These are phyloP conservation scores for Drosophila merina DNA, from an alignment of 2,888 invertebrate genomes.

Conservation along the genomic window DNA sequence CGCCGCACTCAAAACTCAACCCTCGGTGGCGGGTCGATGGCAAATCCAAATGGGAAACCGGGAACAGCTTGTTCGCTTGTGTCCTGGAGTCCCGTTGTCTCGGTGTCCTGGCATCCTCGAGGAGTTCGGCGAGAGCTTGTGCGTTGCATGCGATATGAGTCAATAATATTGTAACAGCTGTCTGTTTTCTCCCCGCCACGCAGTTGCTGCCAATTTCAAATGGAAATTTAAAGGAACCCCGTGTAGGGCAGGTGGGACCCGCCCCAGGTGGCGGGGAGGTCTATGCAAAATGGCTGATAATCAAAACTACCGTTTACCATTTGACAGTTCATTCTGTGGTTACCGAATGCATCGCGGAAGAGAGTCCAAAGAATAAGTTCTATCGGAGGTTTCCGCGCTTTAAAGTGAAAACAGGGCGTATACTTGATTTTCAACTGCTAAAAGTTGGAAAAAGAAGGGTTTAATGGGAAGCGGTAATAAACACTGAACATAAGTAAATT, in stretches of 20 bases:
- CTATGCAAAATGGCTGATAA: slow-evolving; percentile 50
- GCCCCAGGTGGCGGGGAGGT: slow-evolving; percentile 8
- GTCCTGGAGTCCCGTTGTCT: slow-evolving; percentile 23
- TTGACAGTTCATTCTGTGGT: slow-evolving; percentile 59
- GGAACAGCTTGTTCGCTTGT: slow-evolving; percentile 43
- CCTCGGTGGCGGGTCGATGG: slow-evolving; percentile 34
- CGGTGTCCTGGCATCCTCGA: slow-evolving; percentile 4
- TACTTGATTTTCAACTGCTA: neutral
- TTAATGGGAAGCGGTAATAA: neutral
- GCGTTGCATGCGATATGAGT: slow-evolving; percentile 72
- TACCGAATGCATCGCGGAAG: slow-evolving; percentile 27
- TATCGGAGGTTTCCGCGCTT: slow-evolving; percentile 3
- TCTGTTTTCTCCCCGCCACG: slow-evolving; percentile 45
- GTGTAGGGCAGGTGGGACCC: slow-evolving; percentile 31
- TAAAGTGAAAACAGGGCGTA: neutral
- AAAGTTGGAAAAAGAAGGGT: neutral
- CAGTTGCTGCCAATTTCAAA: slow-evolving; percentile 57
- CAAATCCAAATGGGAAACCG: slow-evolving; percentile 52
- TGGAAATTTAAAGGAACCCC: slow-evolving; percentile 66
- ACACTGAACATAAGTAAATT: neutral
- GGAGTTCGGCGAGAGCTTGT: slow-evolving; percentile 43
- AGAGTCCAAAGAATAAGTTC: neutral
- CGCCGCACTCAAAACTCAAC: slow-evolving; percentile 60
- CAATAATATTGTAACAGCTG: slow-evolving; percentile 77
- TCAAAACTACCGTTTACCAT: slow-evolving; percentile 55